Base-by-base conservation (phyloP, 2,113 vertebrate species). In the Petaurus breviceps region DNA sequence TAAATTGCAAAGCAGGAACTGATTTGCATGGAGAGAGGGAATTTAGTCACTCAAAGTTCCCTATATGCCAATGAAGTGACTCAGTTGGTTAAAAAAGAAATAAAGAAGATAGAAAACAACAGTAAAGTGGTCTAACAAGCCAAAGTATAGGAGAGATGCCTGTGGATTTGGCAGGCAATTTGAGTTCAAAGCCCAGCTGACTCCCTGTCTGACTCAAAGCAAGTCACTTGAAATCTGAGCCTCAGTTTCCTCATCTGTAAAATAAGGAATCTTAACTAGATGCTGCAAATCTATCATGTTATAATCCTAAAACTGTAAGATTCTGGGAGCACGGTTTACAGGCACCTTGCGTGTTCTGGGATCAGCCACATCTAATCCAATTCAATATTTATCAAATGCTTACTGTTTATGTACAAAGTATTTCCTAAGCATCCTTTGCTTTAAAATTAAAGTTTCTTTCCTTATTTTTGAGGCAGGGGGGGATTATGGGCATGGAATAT, bases 381-480 rank as follows among this genome's bases (percentile, higher is more conserved):
- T 77, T 77, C 61, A 77, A n/a, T n/a, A 90, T n/a, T 47, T 23
- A 24, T 0, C 68, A 52, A 2, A n/a, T 6, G 47, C 89, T 8
- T 92, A 6, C 57, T 91, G 52, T 12, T 57, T 57, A 57, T 28
- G 25, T 3, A n/a, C 31, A 28, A 93, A 49, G 24, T 2, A 25
- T 22, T 77, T 31, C 19, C 91, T 52, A 68, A 51, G 51, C 84
- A 89, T 92, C 9, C 3, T 46, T 26, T 3, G 22, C 47, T 61
- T 95, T 19, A 90, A 54, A 93, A 61, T 94, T 43, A 89, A 90
- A 11, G 90, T 5, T 55, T 89, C 92, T 37, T 84, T n/a, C 31
- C 61, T 77, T 77, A 77, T 77, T 84, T 84, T 84, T 6, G 68
- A 68, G 31, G 31, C 37, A n/a, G n/a, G 57, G 57, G 28, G 26